Evolutionary conservation across 2,888 invertebrate genomes (phyloP), one percentile per base, ranked within the genome.

Genomic region (Drosophila macrospina): DNA sequence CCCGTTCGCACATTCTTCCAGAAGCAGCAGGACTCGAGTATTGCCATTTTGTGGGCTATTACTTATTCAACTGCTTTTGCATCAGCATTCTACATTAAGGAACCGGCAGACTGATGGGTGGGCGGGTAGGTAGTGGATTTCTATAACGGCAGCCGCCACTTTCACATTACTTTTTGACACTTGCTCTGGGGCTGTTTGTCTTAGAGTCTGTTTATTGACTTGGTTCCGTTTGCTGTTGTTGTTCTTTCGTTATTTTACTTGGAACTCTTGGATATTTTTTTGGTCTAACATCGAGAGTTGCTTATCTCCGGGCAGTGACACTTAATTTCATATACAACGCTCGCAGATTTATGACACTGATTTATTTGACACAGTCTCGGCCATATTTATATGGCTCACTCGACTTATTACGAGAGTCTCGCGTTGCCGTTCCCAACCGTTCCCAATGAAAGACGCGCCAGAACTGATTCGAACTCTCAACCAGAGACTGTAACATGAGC

Each of bases 1-100:
- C 91, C 91, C 42, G 81, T 89, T 2, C 90, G 87, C 60, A 91
- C 89, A 28, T 86, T 89, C 65, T 91, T 89, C 91, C 91, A 91
- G 70, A 89, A 91, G 78, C 91, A 91, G 82, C 91, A 91, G 63
- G 91, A 91, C 67, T 90, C 88, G 56, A 91, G 70, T 73, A 91
- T 90, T 39, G 91, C 88, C 91, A 91, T 91, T 60, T 26, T 65
- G 28, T 42, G 7, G 36, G 32, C 47, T 37, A 45, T 56, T 52
- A 61, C 62, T 73, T 67, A 41, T 62, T 37, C 55, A 65, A 59
- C 47, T 78, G 45, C 62, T 55, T 51, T 26, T 42, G 36, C 48
- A 55, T 65, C 45, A 65, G 32, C 69, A 79, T 69, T 26, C 47
- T 51, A 61, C 69, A 73, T 68, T 44, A 55, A 15, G 41, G 13